A percentile compares a stretch with the other conserved stretches of the same genome.
Evolutionary conservation across 1,140 invertebrate genomes (phyloP).

Genomic region (Drosophila carrolli): DNA sequence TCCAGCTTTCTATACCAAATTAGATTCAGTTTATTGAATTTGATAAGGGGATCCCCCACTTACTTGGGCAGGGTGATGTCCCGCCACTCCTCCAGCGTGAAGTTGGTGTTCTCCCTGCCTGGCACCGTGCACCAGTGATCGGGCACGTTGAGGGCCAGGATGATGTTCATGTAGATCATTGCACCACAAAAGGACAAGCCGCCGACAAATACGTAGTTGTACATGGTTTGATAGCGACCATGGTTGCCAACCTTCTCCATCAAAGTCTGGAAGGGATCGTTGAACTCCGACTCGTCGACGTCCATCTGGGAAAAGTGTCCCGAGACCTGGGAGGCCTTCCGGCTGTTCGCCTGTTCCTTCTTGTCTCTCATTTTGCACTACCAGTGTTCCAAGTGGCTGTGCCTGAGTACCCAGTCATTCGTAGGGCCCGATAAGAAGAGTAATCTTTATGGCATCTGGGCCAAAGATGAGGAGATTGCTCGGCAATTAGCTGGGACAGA

Average conservation of each 20-base stretch:
- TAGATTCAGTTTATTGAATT: neutral
- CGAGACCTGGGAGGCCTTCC: constrained; percentile 52
- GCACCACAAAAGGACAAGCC: constrained; percentile 79
- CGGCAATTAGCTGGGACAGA: constrained; percentile 21
- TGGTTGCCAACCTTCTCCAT: constrained; percentile 85
- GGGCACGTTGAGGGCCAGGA: constrained; percentile 85
- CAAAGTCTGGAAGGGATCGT: constrained; percentile 85
- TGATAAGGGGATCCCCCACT: constrained; percentile 12
- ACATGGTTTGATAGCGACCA: constrained; percentile 85
- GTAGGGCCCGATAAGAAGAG: constrained; percentile 21
- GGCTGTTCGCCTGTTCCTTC: constrained; percentile 45
- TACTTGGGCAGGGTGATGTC: constrained; percentile 85
- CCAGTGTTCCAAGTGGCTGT: constrained; percentile 5
- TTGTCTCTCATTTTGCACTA: constrained; percentile 61
- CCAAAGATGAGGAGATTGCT: constrained; percentile 18
- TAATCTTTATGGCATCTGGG: constrained; percentile 59
- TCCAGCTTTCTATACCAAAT: constrained; percentile 58
- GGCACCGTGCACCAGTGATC: constrained; percentile 87
- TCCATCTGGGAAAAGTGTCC: constrained; percentile 59
- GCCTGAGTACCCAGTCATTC: constrained; percentile 14
- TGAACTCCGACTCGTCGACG: constrained; percentile 69
- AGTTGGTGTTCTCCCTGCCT: constrained; percentile 85
- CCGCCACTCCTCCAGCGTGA: constrained; percentile 85
- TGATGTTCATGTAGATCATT: constrained; percentile 85
- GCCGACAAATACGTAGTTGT: constrained; percentile 85